phyloP scores from a whole-genome alignment of 2,113 vertebrate species.

The Ibidorhyncha struthersii region DNA sequence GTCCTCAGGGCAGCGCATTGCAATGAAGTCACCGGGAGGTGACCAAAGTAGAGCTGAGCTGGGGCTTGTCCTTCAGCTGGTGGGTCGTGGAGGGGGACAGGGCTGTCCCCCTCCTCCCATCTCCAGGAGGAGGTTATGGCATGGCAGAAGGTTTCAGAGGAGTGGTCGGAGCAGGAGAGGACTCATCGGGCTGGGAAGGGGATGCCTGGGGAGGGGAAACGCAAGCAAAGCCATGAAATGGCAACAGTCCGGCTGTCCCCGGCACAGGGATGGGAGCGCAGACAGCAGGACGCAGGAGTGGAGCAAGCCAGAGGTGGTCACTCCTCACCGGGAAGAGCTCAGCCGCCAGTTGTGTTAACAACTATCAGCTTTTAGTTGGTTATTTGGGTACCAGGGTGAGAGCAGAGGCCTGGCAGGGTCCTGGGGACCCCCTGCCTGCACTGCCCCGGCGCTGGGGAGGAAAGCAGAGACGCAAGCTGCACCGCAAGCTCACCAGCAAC shows the following conservation, averaged over 20 bases:
- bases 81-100: background rate
- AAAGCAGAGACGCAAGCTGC: background rate
- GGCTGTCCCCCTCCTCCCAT: background rate
- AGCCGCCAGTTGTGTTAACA: background rate
- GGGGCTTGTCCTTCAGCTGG: background rate
- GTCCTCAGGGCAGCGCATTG: rapidly evolving
- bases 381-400: background rate
- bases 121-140: background rate
- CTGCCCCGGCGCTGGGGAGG: background rate
- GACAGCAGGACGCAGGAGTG: background rate
- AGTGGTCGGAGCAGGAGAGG: background rate
- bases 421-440: background rate
- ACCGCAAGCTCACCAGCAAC: background rate
- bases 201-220: background rate
- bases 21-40: background rate
- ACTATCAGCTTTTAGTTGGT: background rate
- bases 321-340: background rate
- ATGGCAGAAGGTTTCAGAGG: background rate
- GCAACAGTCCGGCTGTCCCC: rapidly evolving
- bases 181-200: background rate
- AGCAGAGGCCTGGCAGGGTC: background rate
- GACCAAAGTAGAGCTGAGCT: background rate
- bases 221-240: background rate
- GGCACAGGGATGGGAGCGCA: background rate
- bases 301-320: background rate